These are phyloP conservation scores for Panthera tigris DNA, from an alignment of 2,113 vertebrate species.

Conservation along the genomic window DNA sequence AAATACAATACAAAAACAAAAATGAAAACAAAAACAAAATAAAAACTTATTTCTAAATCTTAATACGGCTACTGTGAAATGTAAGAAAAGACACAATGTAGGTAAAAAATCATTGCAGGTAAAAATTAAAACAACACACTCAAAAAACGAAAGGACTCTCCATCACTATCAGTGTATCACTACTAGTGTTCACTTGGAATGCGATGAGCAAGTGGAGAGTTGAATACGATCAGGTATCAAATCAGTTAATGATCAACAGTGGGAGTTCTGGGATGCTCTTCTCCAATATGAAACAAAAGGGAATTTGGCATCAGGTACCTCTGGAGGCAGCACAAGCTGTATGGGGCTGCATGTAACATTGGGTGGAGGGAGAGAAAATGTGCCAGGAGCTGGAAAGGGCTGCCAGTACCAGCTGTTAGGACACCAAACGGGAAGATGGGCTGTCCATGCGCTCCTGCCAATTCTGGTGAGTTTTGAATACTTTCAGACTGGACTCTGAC, in stretches of 20 bases:
- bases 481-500: neutral
- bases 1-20: neutral
- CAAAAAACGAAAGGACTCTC: neutral
- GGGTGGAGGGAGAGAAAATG: neutral
- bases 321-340: neutral
- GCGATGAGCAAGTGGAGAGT: neutral
- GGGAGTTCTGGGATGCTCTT: neutral
- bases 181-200: neutral
- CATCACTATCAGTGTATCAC: neutral
- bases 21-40: neutral
- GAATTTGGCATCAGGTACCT: neutral
- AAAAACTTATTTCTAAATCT: neutral
- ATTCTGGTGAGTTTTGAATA: neutral
- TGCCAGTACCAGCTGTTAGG: neutral
- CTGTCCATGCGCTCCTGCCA: neutral
- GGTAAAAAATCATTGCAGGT: neutral
- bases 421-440: neutral
- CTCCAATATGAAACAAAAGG: neutral
- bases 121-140: neutral
- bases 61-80: neutral
- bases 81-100: neutral
- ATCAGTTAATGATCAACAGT: neutral
- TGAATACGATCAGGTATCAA: neutral
- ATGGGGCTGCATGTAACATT: neutral
- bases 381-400: neutral